Evolutionary conservation across 1,140 invertebrate genomes (phyloP).

Genomic region (Ptiloglossa arizonensis): DNA sequence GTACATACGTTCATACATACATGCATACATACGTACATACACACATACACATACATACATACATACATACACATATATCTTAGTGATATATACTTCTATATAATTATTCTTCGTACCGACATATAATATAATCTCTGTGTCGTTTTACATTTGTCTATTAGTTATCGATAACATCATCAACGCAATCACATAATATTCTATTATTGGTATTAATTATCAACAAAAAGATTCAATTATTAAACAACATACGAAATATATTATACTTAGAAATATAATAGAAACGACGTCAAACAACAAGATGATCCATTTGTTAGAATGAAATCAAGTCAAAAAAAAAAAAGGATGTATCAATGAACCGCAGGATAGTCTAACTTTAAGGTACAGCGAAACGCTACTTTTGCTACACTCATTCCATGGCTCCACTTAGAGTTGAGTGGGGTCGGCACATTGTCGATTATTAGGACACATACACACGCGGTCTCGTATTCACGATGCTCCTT

Average conservation of each 20-base stretch:
- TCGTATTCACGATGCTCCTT: conserved; percentile 11
- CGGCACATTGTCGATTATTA: conserved; percentile 55
- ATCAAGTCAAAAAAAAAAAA: conserved; percentile 73
- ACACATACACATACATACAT: too few species aligned
- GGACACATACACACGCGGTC: background rate
- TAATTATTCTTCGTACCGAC: conserved; percentile 45
- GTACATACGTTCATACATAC: too few species aligned
- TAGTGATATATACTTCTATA: conserved; percentile 61
- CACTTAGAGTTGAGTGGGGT: conserved; percentile 70
- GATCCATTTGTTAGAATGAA: conserved; percentile 78
- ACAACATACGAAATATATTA: conserved; percentile 72
- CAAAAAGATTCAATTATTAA: conserved; percentile 71
- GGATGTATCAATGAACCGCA: conserved; percentile 34
- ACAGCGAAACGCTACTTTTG: conserved; percentile 46
- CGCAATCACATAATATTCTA: conserved; percentile 69
- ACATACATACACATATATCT: conserved; percentile 63
- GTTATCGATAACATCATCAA: conserved; percentile 68
- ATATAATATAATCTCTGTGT: conserved; percentile 75
- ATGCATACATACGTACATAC: too few species aligned
- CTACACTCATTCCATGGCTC: conserved; percentile 70
- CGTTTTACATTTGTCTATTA: conserved; percentile 62
- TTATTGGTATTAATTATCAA: conserved; percentile 72
- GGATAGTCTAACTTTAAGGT: conserved; percentile 26
- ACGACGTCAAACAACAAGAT: conserved; percentile 74
- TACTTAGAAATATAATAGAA: conserved; percentile 71